These are phyloP conservation scores for Melitaea athalia DNA, from an alignment of 2,888 invertebrate species.

Conservation along the genomic window DNA sequence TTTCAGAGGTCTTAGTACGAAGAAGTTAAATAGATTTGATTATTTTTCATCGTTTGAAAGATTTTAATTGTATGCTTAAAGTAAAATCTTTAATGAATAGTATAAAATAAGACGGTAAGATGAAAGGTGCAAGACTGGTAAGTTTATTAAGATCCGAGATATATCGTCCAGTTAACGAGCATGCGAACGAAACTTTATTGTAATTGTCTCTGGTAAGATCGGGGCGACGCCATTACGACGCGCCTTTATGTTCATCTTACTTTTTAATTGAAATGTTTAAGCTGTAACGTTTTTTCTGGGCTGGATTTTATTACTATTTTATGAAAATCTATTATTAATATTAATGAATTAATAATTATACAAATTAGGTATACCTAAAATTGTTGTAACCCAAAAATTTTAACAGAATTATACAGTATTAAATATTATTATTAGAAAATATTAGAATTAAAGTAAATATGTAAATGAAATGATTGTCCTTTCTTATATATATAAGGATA, in stretches of 20 bases:
- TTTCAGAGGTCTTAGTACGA: too few species aligned
- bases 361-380: too few species aligned
- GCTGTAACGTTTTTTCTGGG: background rate
- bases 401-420: too few species aligned
- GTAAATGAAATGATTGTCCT: background rate
- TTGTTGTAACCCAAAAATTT: too few species aligned
- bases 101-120: conserved; percentile 48
- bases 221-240: conserved; percentile 77
- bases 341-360: too few species aligned
- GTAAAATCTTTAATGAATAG: background rate
- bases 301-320: background rate
- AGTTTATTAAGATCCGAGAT: conserved; percentile 72
- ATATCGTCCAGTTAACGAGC: conserved; percentile 81
- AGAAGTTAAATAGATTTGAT: too few species aligned
- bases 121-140: conserved; percentile 65
- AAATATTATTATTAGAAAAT: background rate
- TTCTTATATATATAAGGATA: conserved; percentile 19
- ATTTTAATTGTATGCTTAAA: background rate
- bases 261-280: conserved; percentile 23
- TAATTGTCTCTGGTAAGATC: conserved; percentile 83
- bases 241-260: conserved; percentile 68
- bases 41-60: too few species aligned
- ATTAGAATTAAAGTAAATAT: background rate
- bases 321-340: too few species aligned
- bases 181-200: conserved; percentile 81